Evolutionary conservation across 2,797 vertebrate genomes (phyloP), one percentile per base, ranked within the genome.

Genomic region (Xenopus petersii): DNA sequence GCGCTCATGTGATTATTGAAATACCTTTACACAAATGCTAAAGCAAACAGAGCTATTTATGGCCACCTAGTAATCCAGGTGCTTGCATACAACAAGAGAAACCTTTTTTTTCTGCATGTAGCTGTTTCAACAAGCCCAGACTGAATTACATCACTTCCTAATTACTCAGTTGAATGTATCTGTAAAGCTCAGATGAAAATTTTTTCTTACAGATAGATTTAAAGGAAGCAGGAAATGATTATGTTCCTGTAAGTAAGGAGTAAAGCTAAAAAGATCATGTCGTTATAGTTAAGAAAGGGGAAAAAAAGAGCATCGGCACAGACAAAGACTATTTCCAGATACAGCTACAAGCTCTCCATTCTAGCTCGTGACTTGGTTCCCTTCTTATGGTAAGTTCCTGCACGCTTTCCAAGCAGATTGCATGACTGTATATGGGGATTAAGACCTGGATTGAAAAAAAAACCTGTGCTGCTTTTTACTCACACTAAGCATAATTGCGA

Each of bases 111-210:
- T 86, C 88, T 88, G 88, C 85, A 91, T 83, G 63, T 85, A 80
- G 84, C 88, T 85, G 72, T 77, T 87, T 86, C 86, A 87, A 92
- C 91, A 90, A 86, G 89, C 89, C 88, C 84, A 85, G 87, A 84
- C 85, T 26, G 83, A 87, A 87, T 93, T 90, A 90, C 92, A 92
- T 92, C 91, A 93, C 90, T 93, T 93, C 92, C 91, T 92, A 92
- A 90, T 88, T 87, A 79, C 70, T 80, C 88, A 89, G 87, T 87
- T 88, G 88, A 89, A 89, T 82, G 82, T 89, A 88, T 92, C 91
- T 92, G 84, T 88, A 83, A 81, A 78, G 89, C 30, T 63, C 63
- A 48, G 59, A 79, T 70, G 77, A 73, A 85, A 85, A 84, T 90
- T 88, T 86, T 83, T 86, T 83, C 71, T 84, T 84, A 87, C 82